phyloP scores from a whole-genome alignment of 2,113 vertebrate genomes.

The Otus sunia region DNA sequence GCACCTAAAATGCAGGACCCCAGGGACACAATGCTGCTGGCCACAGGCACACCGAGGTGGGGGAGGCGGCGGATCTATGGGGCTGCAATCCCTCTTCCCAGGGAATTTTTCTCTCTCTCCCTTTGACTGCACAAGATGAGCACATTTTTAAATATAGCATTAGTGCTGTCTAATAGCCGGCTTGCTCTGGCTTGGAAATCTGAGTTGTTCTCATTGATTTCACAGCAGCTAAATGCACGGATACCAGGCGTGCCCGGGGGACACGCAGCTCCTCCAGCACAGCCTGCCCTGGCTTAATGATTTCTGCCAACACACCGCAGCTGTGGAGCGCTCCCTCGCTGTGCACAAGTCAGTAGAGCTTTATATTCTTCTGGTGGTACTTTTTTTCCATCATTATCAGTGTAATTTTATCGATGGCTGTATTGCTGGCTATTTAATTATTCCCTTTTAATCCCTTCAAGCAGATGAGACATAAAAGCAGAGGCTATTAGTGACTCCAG shows the following conservation, averaged over 20 bases:
- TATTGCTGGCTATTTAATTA: constrained; percentile 35
- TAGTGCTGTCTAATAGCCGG: background rate
- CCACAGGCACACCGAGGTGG: fast-evolving
- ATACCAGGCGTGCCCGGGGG: background rate
- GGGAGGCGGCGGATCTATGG: background rate
- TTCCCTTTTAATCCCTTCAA: constrained; percentile 27
- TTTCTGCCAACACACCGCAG: background rate
- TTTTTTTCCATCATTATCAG: background rate
- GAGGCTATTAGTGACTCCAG: background rate
- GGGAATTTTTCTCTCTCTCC: background rate
- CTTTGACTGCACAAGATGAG: background rate
- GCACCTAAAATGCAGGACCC: fast-evolving
- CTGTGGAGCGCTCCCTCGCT: background rate
- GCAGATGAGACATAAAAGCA: constrained; percentile 13
- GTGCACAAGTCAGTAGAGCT: background rate
- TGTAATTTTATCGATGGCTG: background rate
- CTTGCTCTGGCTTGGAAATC: background rate
- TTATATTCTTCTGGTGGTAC: background rate
- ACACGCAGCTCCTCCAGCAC: background rate
- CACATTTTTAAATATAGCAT: background rate
- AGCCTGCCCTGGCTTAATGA: background rate
- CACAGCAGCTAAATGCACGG: background rate
- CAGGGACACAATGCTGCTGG: fast-evolving
- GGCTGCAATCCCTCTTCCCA: background rate
- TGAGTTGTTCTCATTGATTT: background rate